Evolutionary conservation across 2,797 vertebrate genomes (phyloP).

Genomic region (Acipenser transmontanus): DNA sequence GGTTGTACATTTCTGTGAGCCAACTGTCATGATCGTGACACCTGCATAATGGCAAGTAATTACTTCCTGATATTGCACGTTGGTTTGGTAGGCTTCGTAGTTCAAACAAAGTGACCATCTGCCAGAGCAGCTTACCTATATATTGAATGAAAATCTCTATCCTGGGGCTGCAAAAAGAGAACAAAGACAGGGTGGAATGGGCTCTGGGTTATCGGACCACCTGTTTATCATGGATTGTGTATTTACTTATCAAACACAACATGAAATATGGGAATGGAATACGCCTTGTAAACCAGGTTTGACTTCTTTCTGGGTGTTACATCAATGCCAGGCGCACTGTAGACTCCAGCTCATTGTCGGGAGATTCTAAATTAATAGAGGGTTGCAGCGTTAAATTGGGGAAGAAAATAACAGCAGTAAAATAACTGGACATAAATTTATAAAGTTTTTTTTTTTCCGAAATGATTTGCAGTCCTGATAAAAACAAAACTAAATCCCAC

Average conservation of each 20-base stretch:
- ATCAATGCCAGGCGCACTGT: not conserved
- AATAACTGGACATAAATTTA: too few species aligned
- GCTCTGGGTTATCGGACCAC: not conserved
- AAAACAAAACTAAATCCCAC: too few species aligned
- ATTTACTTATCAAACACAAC: not conserved
- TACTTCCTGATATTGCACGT: not conserved
- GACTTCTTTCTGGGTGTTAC: not conserved
- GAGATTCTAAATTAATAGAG: too few species aligned
- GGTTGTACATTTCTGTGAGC: not conserved
- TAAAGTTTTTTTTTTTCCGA: too few species aligned
- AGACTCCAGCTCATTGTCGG: too few species aligned
- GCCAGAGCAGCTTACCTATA: not conserved
- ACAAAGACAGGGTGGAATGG: slow-evolving; percentile 5
- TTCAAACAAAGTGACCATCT: slow-evolving; percentile 17
- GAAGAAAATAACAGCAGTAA: too few species aligned
- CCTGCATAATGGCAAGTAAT: not conserved
- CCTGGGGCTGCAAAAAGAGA: slow-evolving; percentile 7
- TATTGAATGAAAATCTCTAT: slow-evolving; percentile 5
- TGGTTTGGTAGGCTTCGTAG: too few species aligned
- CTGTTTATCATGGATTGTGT: not conserved
- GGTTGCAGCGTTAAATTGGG: too few species aligned
- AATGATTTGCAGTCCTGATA: too few species aligned
- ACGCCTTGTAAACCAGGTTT: not conserved
- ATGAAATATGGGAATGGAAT: not conserved
- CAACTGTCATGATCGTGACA: not conserved